A percentile compares a stretch with the other conserved stretches of the same genome.
Evolutionary conservation across 2,797 vertebrate species (phyloP).

Genomic region (Helarctos malayanus): DNA sequence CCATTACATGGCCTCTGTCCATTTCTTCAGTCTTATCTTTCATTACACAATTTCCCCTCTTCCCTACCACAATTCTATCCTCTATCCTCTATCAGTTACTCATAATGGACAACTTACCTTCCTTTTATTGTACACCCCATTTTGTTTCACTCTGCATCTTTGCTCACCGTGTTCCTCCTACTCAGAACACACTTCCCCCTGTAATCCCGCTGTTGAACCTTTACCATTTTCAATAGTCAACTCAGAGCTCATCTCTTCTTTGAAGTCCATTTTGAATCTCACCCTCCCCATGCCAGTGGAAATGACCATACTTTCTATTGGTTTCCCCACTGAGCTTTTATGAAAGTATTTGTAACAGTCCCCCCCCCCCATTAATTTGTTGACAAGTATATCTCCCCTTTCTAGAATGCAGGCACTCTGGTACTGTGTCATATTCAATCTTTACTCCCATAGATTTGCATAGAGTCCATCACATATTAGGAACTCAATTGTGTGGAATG

Average conservation of each 20-base stretch:
- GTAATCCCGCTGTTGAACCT: background rate
- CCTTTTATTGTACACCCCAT: background rate
- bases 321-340: background rate
- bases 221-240: background rate
- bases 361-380: background rate
- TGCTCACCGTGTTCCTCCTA: background rate
- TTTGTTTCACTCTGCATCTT: background rate
- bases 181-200: background rate
- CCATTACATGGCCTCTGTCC: background rate
- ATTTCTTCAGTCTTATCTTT: conserved; percentile 8
- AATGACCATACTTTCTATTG: background rate
- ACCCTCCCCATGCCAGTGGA: background rate
- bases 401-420: background rate
- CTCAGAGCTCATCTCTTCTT: background rate
- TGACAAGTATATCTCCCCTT: background rate
- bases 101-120: background rate
- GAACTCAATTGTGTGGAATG: background rate
- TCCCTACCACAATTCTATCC: background rate
- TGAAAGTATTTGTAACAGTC: background rate
- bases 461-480: background rate
- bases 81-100: background rate
- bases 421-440: background rate
- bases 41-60: background rate
- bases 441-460: background rate
- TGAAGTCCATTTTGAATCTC: conserved; percentile 39